phyloP scores from a whole-genome alignment of 2,797 vertebrate genomes.

The Euthynnus affinis region DNA sequence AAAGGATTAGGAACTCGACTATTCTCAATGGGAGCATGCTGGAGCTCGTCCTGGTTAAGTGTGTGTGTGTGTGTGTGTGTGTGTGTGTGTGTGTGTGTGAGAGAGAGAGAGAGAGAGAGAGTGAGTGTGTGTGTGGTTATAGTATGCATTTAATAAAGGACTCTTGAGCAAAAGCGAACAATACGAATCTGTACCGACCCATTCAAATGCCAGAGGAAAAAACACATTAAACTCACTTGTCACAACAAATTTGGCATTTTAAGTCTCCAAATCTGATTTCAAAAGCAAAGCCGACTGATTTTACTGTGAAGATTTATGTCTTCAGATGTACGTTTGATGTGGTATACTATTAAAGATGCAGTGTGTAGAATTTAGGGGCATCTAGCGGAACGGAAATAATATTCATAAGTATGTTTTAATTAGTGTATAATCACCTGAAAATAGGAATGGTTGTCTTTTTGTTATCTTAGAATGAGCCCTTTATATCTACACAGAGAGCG shows the following conservation, averaged over 20 bases:
- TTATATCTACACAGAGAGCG: too few relatives aligned
- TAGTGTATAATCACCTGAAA: too few relatives aligned
- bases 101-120: constrained; percentile 41
- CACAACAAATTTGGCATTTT: constrained; percentile 54
- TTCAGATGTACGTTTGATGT: constrained; percentile 30
- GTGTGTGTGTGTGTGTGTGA: constrained; percentile 43
- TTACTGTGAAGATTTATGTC: constrained; percentile 13
- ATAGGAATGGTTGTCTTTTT: too few relatives aligned
- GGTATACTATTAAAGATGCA: not conserved
- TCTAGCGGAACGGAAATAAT: too few relatives aligned
- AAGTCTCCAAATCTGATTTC: constrained; percentile 40
- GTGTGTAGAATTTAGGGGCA: too few relatives aligned
- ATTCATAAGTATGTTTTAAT: too few relatives aligned
- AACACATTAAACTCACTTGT: constrained; percentile 60
- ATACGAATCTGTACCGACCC: constrained; percentile 45
- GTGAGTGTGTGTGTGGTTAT: constrained; percentile 45
- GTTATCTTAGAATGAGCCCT: too few relatives aligned
- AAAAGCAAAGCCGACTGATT: constrained; percentile 28
- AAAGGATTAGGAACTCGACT: constrained; percentile 84
- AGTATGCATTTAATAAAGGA: constrained; percentile 53
- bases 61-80: constrained; percentile 43
- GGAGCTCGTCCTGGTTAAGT: constrained; percentile 76
- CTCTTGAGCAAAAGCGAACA: constrained; percentile 51
- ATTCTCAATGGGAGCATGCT: constrained; percentile 83
- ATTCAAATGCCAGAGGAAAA: constrained; percentile 50